Percentiles rank a stretch among this genome's conserved stretches.
Conservation (phyloP, 2,113 vertebrate genomes). For the Cygnus atratus region DNA sequence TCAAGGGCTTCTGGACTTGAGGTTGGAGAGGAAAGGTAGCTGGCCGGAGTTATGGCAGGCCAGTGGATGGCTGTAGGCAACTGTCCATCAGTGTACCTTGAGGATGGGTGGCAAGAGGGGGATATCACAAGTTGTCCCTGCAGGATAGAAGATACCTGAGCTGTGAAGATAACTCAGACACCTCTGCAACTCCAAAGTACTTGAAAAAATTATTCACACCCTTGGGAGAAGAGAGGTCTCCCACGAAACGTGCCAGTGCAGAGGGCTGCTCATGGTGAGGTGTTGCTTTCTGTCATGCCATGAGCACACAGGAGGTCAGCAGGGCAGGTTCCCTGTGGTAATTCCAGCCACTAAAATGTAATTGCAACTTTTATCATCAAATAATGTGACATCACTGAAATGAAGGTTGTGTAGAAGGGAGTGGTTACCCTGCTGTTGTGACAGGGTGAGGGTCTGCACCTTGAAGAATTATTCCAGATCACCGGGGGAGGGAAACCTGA, state of each 20-base stretch:
- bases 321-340: neutral
- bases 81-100: neutral
- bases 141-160: neutral
- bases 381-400: neutral
- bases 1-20: neutral
- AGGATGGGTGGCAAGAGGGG: neutral
- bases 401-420: neutral
- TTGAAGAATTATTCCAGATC: neutral
- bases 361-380: neutral
- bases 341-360: neutral
- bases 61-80: too few species aligned
- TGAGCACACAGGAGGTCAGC: neutral
- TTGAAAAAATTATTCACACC: neutral
- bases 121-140: neutral
- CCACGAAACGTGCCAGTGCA: neutral
- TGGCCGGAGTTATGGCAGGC: neutral
- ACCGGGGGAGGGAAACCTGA: neutral
- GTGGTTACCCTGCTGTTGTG: rapidly evolving
- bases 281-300: neutral
- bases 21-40: too few species aligned
- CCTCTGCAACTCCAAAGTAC: neutral
- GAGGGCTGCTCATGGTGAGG: neutral
- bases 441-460: neutral
- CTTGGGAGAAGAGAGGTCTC: neutral
- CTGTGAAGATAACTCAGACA: neutral